Evolutionary conservation across 2,113 vertebrate species (phyloP), one percentile per base, ranked within the genome.

Genomic region (Protobothrops mucrosquamatus): DNA sequence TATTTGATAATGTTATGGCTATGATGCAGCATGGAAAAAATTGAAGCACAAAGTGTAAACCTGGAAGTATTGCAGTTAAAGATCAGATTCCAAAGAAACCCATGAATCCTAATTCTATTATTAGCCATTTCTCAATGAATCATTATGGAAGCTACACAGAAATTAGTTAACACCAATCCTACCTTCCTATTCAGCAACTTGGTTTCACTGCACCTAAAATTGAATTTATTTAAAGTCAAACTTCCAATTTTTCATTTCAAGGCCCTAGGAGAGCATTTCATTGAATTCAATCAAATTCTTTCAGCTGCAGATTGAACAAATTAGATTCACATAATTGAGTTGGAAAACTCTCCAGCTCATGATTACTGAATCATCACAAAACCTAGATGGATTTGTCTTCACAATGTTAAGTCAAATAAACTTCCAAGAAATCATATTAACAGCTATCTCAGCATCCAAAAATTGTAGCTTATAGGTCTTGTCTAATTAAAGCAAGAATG

Each of bases 331-430:
- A 92, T 24, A 20, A 87, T 34, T 87, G 93, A 94, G 39, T 43
- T 89, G 64, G 61, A 88, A 94, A 91, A 92, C 29, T 90, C 96
- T 93, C 29, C 88, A 94, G 89, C 94, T 92, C 93, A 34, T n/a
- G 9, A 93, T 61, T 69, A 87, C 7, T n/a, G 85, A 5, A 81
- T 93, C n/a, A 22, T 74, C 85, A 91, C 69, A 87, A 6, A 89
- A 26, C 54, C 34, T 43, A 34, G 55, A 57, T 43, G 10, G 29
- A 9, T 61, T 90, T 91, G 87, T 29, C 56, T 14, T 46, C 29
- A 3, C 64, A 85, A 74, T 86, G 18, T 69, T 69, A 2, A 43
- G 34, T 81, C 18, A 81, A 81, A 43, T 43, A 39, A 81, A 81
- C 18, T 81, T 81, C 34, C 74, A 81, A 81, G 34, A 23, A 81